A percentile compares a stretch with the other conserved stretches of the same genome.
Evolutionary conservation across 2,888 invertebrate genomes (phyloP).

Genomic region (Protonemura montana): DNA sequence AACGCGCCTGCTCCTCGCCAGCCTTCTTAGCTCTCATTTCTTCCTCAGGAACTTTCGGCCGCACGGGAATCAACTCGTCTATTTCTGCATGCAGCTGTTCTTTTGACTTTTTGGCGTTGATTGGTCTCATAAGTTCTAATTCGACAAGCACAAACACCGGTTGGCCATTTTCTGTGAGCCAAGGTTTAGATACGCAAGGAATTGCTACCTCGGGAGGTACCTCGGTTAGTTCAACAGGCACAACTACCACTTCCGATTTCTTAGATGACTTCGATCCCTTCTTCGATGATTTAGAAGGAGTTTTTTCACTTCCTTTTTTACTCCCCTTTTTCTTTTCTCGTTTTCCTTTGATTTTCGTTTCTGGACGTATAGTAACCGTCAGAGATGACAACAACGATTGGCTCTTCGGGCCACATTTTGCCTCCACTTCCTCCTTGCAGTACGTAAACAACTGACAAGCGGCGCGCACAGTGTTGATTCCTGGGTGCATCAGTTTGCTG

Average conservation of each 20-base stretch:
- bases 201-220: background rate
- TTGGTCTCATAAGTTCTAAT: conserved; percentile 56
- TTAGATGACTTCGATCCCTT: background rate
- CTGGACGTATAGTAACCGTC: background rate
- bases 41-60: conserved; percentile 52
- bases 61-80: background rate
- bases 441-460: conserved; percentile 56
- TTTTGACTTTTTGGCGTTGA: conserved; percentile 53
- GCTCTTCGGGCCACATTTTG: conserved; percentile 53
- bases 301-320: background rate
- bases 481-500: conserved; percentile 57
- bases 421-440: conserved; percentile 55
- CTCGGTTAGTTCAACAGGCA: background rate
- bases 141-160: conserved; percentile 58
- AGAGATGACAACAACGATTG: background rate
- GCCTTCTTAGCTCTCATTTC: conserved; percentile 54
- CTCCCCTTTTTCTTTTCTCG: background rate
- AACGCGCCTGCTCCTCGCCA: conserved; percentile 54
- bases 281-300: background rate
- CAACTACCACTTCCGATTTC: no score
- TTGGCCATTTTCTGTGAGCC: conserved; percentile 55
- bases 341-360: background rate
- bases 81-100: conserved; percentile 54
- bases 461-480: conserved; percentile 55
- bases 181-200: conserved; percentile 53